These are phyloP conservation scores for Dysdera silvatica DNA, from an alignment of 1,140 invertebrate genomes.

Conservation along the genomic window DNA sequence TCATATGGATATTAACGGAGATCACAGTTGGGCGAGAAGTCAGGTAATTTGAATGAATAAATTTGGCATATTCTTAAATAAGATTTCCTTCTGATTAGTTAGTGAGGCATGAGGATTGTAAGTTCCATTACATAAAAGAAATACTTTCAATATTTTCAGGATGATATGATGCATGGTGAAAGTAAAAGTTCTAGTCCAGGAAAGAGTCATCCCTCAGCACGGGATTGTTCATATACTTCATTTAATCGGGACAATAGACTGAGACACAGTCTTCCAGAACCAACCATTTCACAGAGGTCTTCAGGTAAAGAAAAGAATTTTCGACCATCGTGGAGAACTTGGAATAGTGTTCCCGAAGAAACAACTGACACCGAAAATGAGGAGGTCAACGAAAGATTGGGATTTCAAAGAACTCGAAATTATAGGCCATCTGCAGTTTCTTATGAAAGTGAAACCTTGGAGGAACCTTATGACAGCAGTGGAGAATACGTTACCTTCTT, in stretches of 20 bases:
- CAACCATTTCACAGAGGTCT: background rate
- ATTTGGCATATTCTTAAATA: too few relatives aligned
- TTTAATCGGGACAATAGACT: conserved; percentile 11
- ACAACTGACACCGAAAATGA: conserved; percentile 50
- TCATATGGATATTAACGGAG: too few relatives aligned
- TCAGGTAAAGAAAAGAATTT: background rate
- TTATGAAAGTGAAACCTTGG: conserved; percentile 4
- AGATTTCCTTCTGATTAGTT: too few relatives aligned
- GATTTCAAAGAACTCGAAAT: background rate
- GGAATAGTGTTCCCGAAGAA: conserved; percentile 41
- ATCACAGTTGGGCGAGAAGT: too few relatives aligned
- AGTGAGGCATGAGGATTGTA: too few relatives aligned
- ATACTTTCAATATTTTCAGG: too few relatives aligned
- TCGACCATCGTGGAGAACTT: conserved; percentile 43
- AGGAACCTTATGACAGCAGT: conserved; percentile 33
- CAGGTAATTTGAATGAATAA: too few relatives aligned
- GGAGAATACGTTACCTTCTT: conserved; percentile 37
- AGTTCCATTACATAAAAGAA: too few relatives aligned
- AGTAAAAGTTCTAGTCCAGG: too few relatives aligned
- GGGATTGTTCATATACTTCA: too few relatives aligned
- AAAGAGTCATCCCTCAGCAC: too few relatives aligned
- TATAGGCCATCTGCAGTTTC: conserved; percentile 1
- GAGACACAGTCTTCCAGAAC: conserved; percentile 23
- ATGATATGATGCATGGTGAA: too few relatives aligned
- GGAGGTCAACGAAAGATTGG: conserved; percentile 33